A percentile compares a stretch with the other conserved stretches of the same genome.
Evolutionary conservation across 2,113 vertebrate species (phyloP).

Genomic region (Numida meleagris): DNA sequence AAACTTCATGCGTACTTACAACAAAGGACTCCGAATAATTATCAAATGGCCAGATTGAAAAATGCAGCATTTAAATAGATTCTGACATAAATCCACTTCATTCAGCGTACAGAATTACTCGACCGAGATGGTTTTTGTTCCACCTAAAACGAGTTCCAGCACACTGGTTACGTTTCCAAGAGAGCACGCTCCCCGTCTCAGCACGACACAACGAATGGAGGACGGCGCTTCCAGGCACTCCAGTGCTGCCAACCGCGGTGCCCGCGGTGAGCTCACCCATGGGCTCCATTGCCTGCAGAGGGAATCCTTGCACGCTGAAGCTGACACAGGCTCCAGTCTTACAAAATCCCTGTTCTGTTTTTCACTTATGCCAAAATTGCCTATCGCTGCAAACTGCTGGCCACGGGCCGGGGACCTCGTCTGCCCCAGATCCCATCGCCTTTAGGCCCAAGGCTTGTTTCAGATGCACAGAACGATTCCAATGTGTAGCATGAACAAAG

Average conservation of each 20-base stretch:
- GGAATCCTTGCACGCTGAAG: not conserved
- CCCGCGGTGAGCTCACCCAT: not conserved
- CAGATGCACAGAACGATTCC: not conserved
- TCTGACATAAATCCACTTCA: not conserved
- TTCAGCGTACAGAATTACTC: not conserved
- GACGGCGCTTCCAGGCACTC: not conserved
- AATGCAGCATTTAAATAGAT: slow-evolving; percentile 5
- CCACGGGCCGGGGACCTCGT: not conserved
- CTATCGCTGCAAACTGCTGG: not conserved
- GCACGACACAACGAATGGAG: not conserved
- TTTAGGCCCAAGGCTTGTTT: not conserved
- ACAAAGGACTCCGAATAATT: not conserved
- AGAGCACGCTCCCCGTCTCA: not conserved
- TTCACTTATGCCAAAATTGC: not conserved
- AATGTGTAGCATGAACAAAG: accelerated
- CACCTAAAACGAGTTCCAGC: not conserved
- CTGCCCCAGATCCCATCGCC: accelerated
- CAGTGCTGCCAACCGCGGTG: not conserved
- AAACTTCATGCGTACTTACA: not conserved
- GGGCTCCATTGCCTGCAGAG: not conserved
- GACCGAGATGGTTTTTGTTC: not conserved
- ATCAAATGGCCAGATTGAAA: not conserved
- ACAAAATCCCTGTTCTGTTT: not conserved
- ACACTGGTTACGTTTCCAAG: not conserved
- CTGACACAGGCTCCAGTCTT: not conserved